These are phyloP conservation scores for Chaetura pelagica DNA, from an alignment of 2,113 vertebrate species.

Conservation along the genomic window DNA sequence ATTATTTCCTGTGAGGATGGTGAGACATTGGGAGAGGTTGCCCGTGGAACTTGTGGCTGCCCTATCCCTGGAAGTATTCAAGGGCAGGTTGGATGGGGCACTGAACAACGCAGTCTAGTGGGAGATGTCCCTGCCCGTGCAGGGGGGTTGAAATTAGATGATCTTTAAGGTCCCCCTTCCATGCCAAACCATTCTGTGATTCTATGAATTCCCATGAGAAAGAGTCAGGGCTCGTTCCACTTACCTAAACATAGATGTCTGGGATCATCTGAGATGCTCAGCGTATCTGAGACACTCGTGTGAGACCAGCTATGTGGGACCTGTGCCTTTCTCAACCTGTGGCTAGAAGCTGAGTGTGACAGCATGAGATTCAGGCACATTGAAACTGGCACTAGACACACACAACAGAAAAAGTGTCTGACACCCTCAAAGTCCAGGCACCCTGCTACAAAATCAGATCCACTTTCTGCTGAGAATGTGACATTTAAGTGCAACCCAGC, in stretches of 20 bases:
- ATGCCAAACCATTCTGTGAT: no score
- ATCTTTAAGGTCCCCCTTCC: no score
- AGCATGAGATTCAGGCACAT: background rate
- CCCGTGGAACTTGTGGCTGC: no score
- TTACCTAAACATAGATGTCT: background rate
- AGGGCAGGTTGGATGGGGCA: no score
- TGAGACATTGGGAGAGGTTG: no score
- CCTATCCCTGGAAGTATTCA: no score
- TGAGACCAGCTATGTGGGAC: accelerated
- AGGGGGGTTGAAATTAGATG: no score
- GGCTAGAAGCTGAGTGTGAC: background rate
- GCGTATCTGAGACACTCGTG: background rate
- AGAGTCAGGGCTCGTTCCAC: background rate
- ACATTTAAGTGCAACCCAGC: conserved; percentile 8
- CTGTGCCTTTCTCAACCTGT: background rate
- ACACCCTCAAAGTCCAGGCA: background rate
- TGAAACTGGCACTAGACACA: no score
- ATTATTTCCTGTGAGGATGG: no score
- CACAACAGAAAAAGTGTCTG: background rate
- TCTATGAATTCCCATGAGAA: background rate
- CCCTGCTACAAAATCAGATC: background rate
- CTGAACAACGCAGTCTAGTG: no score
- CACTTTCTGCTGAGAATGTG: background rate
- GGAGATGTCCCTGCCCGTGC: no score
- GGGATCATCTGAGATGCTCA: background rate